phyloP scores from a whole-genome alignment of 2,888 invertebrate species.

The Agonopterix subpropinquella region DNA sequence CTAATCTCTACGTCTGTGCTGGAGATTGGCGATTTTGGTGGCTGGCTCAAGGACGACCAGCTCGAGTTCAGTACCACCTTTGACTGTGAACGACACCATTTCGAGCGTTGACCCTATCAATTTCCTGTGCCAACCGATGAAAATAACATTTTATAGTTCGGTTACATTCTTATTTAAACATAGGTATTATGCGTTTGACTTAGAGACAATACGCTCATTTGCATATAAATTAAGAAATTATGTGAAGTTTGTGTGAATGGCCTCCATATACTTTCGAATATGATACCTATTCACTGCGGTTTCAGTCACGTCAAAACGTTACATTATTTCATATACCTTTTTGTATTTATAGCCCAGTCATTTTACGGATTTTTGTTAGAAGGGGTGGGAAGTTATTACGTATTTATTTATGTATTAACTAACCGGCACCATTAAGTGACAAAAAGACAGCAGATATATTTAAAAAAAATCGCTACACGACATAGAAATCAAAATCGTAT shows the following conservation, averaged over 20 bases:
- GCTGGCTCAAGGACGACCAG: constrained; percentile 63
- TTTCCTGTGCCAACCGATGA: constrained; percentile 61
- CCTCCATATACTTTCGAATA: constrained; percentile 11
- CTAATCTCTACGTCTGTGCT: constrained; percentile 25
- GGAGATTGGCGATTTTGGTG: constrained; percentile 58
- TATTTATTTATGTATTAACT: no score
- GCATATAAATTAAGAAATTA: constrained; percentile 45
- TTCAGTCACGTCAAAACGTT: no score
- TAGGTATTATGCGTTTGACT: constrained; percentile 32
- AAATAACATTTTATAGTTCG: constrained; percentile 36
- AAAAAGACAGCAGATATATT: no score
- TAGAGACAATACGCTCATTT: constrained; percentile 56
- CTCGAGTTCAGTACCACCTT: constrained; percentile 68
- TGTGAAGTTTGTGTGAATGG: constrained; percentile 28
- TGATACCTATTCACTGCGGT: background rate
- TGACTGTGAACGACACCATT: constrained; percentile 67
- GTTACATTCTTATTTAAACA: constrained; percentile 39
- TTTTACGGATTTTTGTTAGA: no score
- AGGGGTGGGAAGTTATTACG: no score
- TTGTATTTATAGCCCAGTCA: no score
- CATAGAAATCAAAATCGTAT: no score
- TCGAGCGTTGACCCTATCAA: constrained; percentile 62
- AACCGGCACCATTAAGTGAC: no score
- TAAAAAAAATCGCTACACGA: no score
- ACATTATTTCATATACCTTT: no score